These are phyloP conservation scores for Cassiopea andromeda DNA, from an alignment of 30 jellyfish, hydroid and myxozoan genomes.

Conservation along the genomic window DNA sequence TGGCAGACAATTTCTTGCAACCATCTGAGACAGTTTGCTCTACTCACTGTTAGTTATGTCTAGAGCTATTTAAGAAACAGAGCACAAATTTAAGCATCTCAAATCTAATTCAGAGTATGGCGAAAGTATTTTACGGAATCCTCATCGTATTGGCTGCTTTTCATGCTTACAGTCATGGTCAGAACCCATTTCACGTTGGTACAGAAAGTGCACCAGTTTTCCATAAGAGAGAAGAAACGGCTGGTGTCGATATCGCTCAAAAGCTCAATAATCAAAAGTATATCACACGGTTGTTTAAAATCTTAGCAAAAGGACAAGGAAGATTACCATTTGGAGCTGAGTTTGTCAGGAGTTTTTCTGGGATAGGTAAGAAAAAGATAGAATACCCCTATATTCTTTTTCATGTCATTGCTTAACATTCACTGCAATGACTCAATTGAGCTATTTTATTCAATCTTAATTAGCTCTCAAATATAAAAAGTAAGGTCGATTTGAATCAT, in stretches of 20 bases:
- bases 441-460: no score
- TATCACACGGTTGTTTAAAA: constrained; percentile 31
- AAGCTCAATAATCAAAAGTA: background rate
- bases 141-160: constrained; percentile 7
- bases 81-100: background rate
- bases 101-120: background rate
- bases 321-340: constrained; percentile 68
- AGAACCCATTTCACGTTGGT: background rate
- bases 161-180: background rate
- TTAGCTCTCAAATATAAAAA: no score
- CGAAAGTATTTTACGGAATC: background rate
- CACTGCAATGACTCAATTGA: no score
- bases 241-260: background rate
- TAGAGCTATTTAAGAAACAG: background rate
- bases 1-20: background rate
- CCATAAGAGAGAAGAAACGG: background rate
- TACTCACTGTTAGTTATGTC: background rate
- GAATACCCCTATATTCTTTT: no score
- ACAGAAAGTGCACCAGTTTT: background rate
- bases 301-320: constrained; percentile 23
- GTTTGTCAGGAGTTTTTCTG: constrained; percentile 65
- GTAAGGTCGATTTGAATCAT: no score
- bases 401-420: no score
- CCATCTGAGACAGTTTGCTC: background rate
- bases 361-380: constrained; percentile 33